Evolutionary conservation across 2,888 invertebrate genomes (phyloP).

Genomic region (Eupeodes luniger): DNA sequence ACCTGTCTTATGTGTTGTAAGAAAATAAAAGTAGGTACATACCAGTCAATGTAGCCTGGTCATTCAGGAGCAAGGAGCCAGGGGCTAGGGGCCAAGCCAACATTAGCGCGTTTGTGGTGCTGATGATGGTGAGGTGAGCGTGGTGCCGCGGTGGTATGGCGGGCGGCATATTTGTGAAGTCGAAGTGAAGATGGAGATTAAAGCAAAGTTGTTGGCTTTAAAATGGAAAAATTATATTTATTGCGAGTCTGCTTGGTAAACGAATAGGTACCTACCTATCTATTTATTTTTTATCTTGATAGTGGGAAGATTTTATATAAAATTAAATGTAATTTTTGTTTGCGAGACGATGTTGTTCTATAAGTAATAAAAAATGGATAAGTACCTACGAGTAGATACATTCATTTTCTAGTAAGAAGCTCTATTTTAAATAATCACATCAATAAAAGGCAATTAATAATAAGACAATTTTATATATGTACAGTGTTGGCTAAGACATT

Average conservation of each 20-base stretch:
- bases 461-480: too few relatives aligned
- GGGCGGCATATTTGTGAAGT: not conserved
- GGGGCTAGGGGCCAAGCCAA: not conserved
- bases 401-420: too few relatives aligned
- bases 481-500: too few relatives aligned
- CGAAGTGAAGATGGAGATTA: slow-evolving; percentile 3
- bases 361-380: not conserved
- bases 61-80: not conserved
- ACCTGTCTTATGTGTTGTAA: slow-evolving; percentile 69
- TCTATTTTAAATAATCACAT: too few relatives aligned
- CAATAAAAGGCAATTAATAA: too few relatives aligned
- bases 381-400: too few relatives aligned
- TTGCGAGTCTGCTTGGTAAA: slow-evolving; percentile 12
- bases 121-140: too few relatives aligned
- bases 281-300: slow-evolving; percentile 16
- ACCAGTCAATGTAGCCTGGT: not conserved
- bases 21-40: slow-evolving; percentile 32
- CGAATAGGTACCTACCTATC: not conserved
- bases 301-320: not conserved
- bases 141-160: not conserved
- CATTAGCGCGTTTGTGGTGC: not conserved
- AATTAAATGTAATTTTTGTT: not conserved
- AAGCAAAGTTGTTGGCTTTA: not conserved
- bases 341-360: not conserved
- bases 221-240: slow-evolving; percentile 22